Percentiles rank a stretch among this genome's conserved stretches.
These are phyloP conservation scores for Drosophila multiciliata DNA, from an alignment of 2,888 invertebrate genomes.

Conservation along the genomic window DNA sequence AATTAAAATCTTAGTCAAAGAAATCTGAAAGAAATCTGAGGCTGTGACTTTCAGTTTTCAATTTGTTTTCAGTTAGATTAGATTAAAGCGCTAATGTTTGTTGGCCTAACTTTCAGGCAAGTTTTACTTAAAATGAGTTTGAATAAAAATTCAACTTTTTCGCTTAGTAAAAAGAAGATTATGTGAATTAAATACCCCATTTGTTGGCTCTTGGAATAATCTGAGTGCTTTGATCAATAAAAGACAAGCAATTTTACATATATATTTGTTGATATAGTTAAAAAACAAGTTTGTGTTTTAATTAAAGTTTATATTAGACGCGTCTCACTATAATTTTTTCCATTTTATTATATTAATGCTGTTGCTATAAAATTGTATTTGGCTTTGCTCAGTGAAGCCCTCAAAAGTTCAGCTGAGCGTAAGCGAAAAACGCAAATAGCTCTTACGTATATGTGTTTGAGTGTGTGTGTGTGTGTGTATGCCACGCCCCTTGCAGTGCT, in stretches of 20 bases:
- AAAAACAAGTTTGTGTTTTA: slow-evolving; percentile 21
- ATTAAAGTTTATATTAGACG: slow-evolving; percentile 41
- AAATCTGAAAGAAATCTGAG: not conserved
- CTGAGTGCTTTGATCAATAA: not conserved
- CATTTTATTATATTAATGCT: slow-evolving; percentile 28
- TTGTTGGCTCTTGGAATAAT: not conserved
- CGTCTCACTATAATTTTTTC: slow-evolving; percentile 62
- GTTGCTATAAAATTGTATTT: slow-evolving; percentile 21
- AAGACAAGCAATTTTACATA: not conserved
- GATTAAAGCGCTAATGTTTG: not conserved
- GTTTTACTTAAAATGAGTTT: not conserved
- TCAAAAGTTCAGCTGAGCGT: slow-evolving; percentile 61
- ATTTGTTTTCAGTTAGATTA: not conserved
- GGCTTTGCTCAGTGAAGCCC: slow-evolving; percentile 66
- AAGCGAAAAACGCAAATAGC: slow-evolving; percentile 73
- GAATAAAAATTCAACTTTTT: not conserved
- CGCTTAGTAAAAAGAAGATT: not conserved
- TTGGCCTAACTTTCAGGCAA: not conserved
- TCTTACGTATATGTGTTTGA: slow-evolving; percentile 12
- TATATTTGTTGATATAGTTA: not conserved
- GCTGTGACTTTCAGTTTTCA: not conserved
- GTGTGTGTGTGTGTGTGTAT: slow-evolving; percentile 21
- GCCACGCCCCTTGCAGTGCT: slow-evolving; percentile 43
- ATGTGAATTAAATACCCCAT: too few species aligned
- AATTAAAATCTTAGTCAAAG: not conserved